Evolutionary conservation across 2,113 vertebrate species (phyloP).

Genomic region (Brevimyrus niger): DNA sequence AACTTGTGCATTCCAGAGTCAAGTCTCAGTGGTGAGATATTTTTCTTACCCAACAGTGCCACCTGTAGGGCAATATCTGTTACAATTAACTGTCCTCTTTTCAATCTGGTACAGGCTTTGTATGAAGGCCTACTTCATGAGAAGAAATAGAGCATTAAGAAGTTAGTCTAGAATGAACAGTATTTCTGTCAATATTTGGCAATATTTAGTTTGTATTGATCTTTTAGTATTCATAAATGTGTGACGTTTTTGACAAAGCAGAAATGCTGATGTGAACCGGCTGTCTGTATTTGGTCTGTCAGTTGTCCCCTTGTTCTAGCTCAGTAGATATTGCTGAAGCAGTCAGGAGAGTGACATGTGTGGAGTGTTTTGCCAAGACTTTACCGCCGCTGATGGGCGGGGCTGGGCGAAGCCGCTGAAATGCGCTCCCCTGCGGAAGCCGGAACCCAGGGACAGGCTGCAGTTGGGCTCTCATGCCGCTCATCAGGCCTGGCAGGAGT

Average conservation of each 20-base stretch:
- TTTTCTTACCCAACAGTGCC: conserved; percentile 14
- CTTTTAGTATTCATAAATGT: not conserved
- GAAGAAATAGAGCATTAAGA: not conserved
- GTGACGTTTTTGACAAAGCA: not conserved
- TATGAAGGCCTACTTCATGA: not conserved
- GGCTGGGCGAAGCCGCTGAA: not conserved
- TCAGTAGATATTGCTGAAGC: not conserved
- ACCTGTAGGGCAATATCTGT: not conserved
- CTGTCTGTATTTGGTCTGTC: not conserved
- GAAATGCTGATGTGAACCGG: not conserved
- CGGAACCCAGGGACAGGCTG: not conserved
- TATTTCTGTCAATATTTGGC: not conserved
- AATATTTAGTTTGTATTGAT: not conserved
- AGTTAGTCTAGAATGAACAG: not conserved
- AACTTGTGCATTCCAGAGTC: not conserved
- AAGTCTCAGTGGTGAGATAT: not conserved
- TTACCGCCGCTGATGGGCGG: not conserved
- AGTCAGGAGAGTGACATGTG: not conserved
- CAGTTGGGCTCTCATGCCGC: not conserved
- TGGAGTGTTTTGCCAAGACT: not conserved
- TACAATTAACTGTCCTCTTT: not conserved
- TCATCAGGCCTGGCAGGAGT: not conserved
- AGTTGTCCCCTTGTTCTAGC: not conserved
- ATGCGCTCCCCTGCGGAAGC: not conserved
- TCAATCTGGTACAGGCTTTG: not conserved